Conservation (phyloP, 2,888 invertebrate species). For the Pristionchus mayeri region DNA sequence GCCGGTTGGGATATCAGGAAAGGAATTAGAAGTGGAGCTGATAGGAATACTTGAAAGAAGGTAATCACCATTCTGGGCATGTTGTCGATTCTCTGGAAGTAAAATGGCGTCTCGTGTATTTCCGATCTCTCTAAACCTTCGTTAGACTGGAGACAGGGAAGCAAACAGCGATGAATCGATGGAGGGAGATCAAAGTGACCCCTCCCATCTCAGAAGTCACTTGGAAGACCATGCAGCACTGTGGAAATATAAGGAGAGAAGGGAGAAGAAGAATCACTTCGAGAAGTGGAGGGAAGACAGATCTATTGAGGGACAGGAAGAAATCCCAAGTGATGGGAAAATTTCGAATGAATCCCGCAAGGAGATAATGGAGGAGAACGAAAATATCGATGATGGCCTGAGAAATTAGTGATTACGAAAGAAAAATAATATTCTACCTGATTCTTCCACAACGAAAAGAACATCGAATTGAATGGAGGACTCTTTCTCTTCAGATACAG, state of each 20-base stretch:
- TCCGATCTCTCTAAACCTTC: background rate
- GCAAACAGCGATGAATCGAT: conserved; percentile 1
- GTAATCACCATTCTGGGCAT: background rate
- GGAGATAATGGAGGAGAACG: background rate
- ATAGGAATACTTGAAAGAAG: background rate
- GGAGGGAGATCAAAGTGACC: background rate
- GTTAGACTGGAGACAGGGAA: background rate
- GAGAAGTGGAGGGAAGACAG: background rate
- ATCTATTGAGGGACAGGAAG: background rate
- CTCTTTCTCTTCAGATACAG: background rate
- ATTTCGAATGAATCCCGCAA: background rate
- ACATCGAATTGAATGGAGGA: background rate
- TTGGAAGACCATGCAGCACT: conserved; percentile 9
- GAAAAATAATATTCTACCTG: background rate
- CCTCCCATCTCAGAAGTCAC: background rate
- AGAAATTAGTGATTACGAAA: background rate
- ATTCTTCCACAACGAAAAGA: background rate
- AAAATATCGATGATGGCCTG: background rate
- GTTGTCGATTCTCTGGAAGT: background rate
- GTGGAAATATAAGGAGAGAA: background rate
- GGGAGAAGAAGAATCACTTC: background rate
- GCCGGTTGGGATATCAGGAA: background rate
- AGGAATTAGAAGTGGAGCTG: background rate
- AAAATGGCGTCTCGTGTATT: too few relatives aligned
- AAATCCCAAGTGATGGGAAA: background rate